phyloP scores from a whole-genome alignment of 2,888 invertebrate genomes.

The Amorpha juglandis region DNA sequence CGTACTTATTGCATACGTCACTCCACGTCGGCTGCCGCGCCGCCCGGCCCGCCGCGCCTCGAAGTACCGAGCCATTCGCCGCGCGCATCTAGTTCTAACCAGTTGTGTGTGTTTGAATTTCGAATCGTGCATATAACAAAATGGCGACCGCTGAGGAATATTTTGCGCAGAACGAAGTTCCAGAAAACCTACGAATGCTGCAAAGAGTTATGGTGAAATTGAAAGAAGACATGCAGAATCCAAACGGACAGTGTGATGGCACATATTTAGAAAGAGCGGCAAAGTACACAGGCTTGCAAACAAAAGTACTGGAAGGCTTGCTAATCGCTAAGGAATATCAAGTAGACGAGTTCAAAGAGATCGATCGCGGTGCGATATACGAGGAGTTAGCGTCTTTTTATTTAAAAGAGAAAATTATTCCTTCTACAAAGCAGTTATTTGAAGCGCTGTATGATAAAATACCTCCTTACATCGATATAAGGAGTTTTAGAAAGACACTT shows the following conservation, averaged over 20 bases:
- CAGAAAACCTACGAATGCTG: slow-evolving; percentile 30
- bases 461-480: slow-evolving; percentile 47
- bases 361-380: slow-evolving; percentile 45
- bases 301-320: slow-evolving; percentile 26
- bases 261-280: not conserved
- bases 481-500: slow-evolving; percentile 47
- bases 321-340: not conserved
- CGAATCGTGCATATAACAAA: not conserved
- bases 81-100: not conserved
- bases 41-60: not conserved
- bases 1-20: slow-evolving; percentile 4
- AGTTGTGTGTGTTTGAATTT: slow-evolving; percentile 23
- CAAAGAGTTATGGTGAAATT: slow-evolving; percentile 32
- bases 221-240: not conserved
- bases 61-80: slow-evolving; percentile 32
- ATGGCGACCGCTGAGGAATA: not conserved
- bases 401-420: slow-evolving; percentile 36
- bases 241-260: not conserved
- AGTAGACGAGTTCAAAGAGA: slow-evolving; percentile 6
- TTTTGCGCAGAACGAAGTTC: not conserved
- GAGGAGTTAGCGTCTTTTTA: slow-evolving; percentile 41
- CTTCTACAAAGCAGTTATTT: slow-evolving; percentile 45
- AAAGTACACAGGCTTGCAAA: slow-evolving; percentile 39
- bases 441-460: slow-evolving; percentile 36
- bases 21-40: not conserved